phyloP scores from a whole-genome alignment of 2,888 invertebrate species.

The Chirona hameri region DNA sequence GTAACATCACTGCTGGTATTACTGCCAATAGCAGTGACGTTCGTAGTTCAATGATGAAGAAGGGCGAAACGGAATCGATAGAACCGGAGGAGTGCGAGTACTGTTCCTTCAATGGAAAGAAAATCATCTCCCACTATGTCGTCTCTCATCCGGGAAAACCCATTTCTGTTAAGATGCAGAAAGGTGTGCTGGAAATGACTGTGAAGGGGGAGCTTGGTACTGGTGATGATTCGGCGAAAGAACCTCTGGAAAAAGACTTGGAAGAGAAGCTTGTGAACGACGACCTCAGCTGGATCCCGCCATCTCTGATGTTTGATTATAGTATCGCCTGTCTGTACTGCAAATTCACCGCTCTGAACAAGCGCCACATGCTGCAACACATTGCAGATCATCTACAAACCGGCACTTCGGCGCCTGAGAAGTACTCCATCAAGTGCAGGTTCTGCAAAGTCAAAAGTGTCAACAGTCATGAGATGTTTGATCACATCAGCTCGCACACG shows the following conservation, averaged over 20 bases:
- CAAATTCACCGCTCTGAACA: constrained; percentile 33
- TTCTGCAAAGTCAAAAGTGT: constrained; percentile 45
- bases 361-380: constrained; percentile 38
- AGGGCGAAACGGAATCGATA: neutral
- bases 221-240: neutral
- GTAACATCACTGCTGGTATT: neutral
- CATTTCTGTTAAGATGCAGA: neutral
- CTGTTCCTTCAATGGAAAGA: neutral
- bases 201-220: neutral
- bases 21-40: neutral
- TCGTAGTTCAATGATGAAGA: neutral
- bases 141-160: neutral
- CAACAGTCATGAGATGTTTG: constrained; percentile 54
- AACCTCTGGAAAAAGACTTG: neutral
- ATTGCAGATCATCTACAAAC: constrained; percentile 34
- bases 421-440: constrained; percentile 42
- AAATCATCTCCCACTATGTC: neutral
- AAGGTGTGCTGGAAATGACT: neutral
- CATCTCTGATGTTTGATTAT: constrained; percentile 31
- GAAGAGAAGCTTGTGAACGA: constrained; percentile 22
- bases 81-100: constrained; percentile 1
- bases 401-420: constrained; percentile 3
- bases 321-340: constrained; percentile 37
- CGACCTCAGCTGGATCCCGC: constrained; percentile 38
- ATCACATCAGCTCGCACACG: constrained; percentile 71